Conservation (phyloP, 2,113 vertebrate genomes). For the Desmodus rotundus region DNA sequence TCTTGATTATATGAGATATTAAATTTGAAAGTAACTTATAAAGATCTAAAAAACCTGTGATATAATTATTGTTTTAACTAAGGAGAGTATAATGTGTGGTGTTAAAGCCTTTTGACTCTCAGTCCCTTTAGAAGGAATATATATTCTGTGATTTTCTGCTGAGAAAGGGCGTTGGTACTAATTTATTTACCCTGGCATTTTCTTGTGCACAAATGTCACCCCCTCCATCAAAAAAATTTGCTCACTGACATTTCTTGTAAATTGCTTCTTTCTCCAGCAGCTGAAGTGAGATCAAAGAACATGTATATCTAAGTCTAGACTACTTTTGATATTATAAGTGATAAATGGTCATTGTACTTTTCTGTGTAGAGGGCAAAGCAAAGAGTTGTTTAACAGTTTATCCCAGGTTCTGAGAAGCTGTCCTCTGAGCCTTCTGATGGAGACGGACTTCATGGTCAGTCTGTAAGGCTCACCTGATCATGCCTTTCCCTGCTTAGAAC, state of each 20-base stretch:
- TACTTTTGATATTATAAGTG: constrained; percentile 32
- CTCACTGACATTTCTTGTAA: constrained; percentile 49
- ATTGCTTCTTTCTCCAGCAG: constrained; percentile 34
- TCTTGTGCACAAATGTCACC: constrained; percentile 37
- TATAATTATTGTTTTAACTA: constrained; percentile 21
- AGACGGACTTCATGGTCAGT: background rate
- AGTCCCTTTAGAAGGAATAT: background rate
- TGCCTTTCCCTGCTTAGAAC: background rate
- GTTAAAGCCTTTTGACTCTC: background rate
- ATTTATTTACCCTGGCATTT: constrained; percentile 52
- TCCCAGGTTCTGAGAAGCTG: background rate
- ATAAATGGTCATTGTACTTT: background rate
- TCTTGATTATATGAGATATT: background rate
- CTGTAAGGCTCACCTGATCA: background rate
- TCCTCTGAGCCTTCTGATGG: background rate
- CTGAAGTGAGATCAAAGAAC: constrained; percentile 37
- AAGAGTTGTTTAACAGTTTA: background rate
- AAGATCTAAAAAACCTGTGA: background rate
- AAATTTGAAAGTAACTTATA: constrained; percentile 26
- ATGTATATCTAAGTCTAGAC: background rate
- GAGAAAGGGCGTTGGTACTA: background rate
- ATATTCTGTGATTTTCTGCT: constrained; percentile 12
- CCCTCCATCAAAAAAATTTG: constrained; percentile 10
- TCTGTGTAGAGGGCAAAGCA: background rate
- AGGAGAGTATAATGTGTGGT: background rate